Evolutionary conservation across 2,113 vertebrate genomes (phyloP).

Genomic region (Tachuris rubrigastra): DNA sequence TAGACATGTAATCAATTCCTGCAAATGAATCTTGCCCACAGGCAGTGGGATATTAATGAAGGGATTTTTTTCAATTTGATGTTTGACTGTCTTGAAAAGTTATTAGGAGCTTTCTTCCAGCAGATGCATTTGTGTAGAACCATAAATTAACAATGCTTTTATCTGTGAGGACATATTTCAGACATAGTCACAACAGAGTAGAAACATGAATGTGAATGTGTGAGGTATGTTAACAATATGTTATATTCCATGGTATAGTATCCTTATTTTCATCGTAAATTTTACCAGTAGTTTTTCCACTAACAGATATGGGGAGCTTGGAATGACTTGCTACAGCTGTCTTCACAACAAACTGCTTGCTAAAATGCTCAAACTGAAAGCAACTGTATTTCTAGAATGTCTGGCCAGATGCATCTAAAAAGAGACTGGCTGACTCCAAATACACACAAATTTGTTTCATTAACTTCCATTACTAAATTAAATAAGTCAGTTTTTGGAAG

Average conservation of each 20-base stretch:
- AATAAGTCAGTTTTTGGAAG: not conserved
- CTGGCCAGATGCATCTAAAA: conserved; percentile 22
- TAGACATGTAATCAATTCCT: not conserved
- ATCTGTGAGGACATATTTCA: not conserved
- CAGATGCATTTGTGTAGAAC: not conserved
- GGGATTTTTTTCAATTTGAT: not conserved
- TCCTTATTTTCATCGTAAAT: conserved; percentile 3
- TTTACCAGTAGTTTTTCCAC: conserved; percentile 26
- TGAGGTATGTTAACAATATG: conserved; percentile 36
- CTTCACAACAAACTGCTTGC: not conserved
- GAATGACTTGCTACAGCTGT: conserved; percentile 41
- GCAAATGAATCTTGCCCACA: not conserved
- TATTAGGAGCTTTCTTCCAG: not conserved
- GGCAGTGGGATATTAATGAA: not conserved
- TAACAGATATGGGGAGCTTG: not conserved
- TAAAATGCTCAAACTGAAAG: not conserved
- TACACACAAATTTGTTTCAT: conserved; percentile 41
- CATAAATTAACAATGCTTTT: conserved; percentile 31
- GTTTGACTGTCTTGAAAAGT: not conserved
- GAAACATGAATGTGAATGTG: not conserved
- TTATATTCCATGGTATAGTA: not conserved
- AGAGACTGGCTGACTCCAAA: conserved; percentile 47
- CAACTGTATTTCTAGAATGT: not conserved
- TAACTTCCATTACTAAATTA: conserved; percentile 46
- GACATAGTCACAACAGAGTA: conserved; percentile 22